These are phyloP conservation scores for Uria lomvia DNA, from an alignment of 2,113 vertebrate genomes.

Conservation along the genomic window DNA sequence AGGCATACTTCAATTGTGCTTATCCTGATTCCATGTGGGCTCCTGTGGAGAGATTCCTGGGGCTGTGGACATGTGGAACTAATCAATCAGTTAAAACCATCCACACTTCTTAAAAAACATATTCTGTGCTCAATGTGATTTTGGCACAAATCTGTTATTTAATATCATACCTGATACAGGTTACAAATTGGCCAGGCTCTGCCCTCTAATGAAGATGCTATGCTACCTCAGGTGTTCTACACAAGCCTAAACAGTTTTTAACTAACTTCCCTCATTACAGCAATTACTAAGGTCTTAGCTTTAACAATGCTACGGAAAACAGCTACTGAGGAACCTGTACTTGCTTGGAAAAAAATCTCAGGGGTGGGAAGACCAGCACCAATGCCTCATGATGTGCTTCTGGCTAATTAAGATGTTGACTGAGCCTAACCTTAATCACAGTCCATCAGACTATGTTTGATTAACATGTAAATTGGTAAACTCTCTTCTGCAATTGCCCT, in stretches of 20 bases:
- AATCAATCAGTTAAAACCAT: conserved; percentile 52
- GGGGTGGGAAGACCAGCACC: background rate
- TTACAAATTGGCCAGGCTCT: background rate
- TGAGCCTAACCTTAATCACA: conserved; percentile 68
- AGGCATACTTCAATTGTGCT: conserved; percentile 36
- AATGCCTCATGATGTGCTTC: conserved; percentile 53
- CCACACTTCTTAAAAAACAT: background rate
- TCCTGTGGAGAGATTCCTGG: conserved; percentile 43
- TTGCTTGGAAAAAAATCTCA: conserved; percentile 27
- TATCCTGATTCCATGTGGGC: conserved; percentile 7
- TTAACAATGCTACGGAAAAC: background rate
- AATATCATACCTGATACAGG: background rate
- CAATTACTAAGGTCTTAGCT: background rate
- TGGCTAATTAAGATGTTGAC: conserved; percentile 78
- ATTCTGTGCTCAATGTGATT: background rate
- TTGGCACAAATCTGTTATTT: background rate
- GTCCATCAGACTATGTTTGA: conserved; percentile 69
- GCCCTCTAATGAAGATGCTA: background rate
- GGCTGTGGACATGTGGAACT: conserved; percentile 46
- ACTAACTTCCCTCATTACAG: conserved; percentile 5
- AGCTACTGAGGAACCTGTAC: conserved; percentile 1
- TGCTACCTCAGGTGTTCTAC: background rate
- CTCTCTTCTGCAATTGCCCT: conserved; percentile 68
- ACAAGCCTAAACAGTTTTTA: background rate
- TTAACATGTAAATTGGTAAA: conserved; percentile 78